A percentile compares a stretch with the other conserved stretches of the same genome.
These are phyloP conservation scores for Leptopilina clavipes DNA, from an alignment of 1,140 invertebrate genomes.

Conservation along the genomic window DNA sequence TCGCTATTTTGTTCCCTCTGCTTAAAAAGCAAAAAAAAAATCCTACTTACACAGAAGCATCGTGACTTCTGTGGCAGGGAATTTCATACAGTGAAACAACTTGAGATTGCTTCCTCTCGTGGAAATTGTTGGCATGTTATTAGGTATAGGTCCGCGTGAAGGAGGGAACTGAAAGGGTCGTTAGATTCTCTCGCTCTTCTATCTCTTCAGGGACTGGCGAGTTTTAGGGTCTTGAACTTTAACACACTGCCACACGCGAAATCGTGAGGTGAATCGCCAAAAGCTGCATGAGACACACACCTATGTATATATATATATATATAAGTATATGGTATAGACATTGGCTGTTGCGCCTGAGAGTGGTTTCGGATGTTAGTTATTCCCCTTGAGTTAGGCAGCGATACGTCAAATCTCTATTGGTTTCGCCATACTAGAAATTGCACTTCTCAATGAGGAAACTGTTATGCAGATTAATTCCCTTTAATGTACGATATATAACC, in stretches of 20 bases:
- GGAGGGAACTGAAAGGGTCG: constrained; percentile 21
- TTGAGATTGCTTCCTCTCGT: constrained; percentile 33
- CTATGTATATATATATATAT: too few species aligned
- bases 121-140: constrained; percentile 34
- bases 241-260: constrained; percentile 12
- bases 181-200: constrained; percentile 16
- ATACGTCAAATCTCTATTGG: constrained; percentile 27
- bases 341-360: background rate
- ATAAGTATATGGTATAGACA: background rate
- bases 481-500: background rate
- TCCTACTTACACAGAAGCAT: background rate
- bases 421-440: constrained; percentile 17
- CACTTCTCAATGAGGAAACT: constrained; percentile 6
- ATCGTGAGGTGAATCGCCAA: constrained; percentile 27
- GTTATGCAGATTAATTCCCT: constrained; percentile 28
- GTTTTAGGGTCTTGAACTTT: constrained; percentile 30
- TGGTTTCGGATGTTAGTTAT: constrained; percentile 30
- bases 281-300: constrained; percentile 9
- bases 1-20: too few species aligned
- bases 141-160: constrained; percentile 19
- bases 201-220: constrained; percentile 13
- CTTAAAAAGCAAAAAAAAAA: background rate
- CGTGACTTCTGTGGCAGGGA: background rate
- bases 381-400: constrained; percentile 27
- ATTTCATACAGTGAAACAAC: constrained; percentile 12